Evolutionary conservation across 1,140 invertebrate species (phyloP), one percentile per base, ranked within the genome.

Genomic region (Mercenaria mercenaria): DNA sequence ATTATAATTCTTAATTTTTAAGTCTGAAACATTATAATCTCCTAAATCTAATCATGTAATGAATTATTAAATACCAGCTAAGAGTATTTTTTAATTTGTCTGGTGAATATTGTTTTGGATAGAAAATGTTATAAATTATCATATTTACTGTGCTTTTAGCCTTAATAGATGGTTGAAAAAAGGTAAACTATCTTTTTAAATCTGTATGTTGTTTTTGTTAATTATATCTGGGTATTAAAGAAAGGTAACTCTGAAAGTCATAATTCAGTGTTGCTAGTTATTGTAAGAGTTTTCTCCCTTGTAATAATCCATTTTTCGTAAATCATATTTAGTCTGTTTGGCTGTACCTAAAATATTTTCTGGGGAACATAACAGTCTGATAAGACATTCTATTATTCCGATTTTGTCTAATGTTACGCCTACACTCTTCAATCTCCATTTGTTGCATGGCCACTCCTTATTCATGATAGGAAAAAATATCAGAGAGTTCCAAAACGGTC

Each of bases 81-180:
- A 47, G 6, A 47, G 6, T 23, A 64, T 6, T 64, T 10, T 64
- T 64, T 64, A 64, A 64, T 29, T 64, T 64, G 26, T 64, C 23
- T 64, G 1, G 26, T 1, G 26, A 10, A 29, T 64, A 26, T n/a
- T 29, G 8, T 64, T 64, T 10, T 64, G 23, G 59, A 15, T 2
- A 47, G 10, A 64, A 64, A 64, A 64, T 64, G 52, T 56, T 56
- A 56, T 56, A 56, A 56, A 23, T 56, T 56, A 56, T 4, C 3
- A 20, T 56, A 20, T 23, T 13, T 8, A 20, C n/a, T 56, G 8
- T 56, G 20, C 43, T 47, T 56, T 56, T 23, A 56, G 3, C 6
- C 20, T 18, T 29, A 52, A 79, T 79, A 79, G 32, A 79, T 79
- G 76, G 50, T 79, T 47, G 76, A 79, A 32, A 79, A 79, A 79